A percentile compares a stretch with the other conserved stretches of the same genome.
phyloP scores from a whole-genome alignment of 2,113 vertebrate genomes.

The Stomatorhinus ivindoensis region DNA sequence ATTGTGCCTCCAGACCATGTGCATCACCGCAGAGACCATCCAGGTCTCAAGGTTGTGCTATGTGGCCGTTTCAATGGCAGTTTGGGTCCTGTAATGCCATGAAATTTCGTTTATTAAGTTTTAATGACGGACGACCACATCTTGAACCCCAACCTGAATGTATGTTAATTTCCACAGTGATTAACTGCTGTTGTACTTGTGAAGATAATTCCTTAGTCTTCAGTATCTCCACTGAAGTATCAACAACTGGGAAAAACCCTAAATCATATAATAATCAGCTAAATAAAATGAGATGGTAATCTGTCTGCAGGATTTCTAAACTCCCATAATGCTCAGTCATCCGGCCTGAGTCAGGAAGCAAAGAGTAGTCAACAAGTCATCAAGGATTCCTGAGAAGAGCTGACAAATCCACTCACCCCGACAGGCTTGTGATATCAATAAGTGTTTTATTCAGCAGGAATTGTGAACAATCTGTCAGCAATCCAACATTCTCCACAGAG shows the following conservation, averaged over 20 bases:
- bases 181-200: neutral
- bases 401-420: conserved; percentile 34
- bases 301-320: neutral
- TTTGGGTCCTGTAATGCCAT: neutral
- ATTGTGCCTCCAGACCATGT: neutral
- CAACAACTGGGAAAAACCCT: neutral
- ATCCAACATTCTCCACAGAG: conserved; percentile 54
- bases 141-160: neutral
- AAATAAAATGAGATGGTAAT: neutral
- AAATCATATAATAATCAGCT: neutral
- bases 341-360: neutral
- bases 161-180: neutral
- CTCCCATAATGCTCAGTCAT: neutral
- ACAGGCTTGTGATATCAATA: conserved; percentile 50
- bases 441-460: conserved; percentile 76
- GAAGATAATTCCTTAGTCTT: neutral
- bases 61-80: neutral
- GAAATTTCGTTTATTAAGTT: neutral
- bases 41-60: neutral
- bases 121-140: neutral
- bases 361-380: neutral
- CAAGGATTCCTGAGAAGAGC: neutral
- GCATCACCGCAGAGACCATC: neutral
- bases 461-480: conserved; percentile 66
- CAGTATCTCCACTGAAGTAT: neutral